phyloP scores from a whole-genome alignment of 2,888 invertebrate species.

The Brachylomia viminalis region DNA sequence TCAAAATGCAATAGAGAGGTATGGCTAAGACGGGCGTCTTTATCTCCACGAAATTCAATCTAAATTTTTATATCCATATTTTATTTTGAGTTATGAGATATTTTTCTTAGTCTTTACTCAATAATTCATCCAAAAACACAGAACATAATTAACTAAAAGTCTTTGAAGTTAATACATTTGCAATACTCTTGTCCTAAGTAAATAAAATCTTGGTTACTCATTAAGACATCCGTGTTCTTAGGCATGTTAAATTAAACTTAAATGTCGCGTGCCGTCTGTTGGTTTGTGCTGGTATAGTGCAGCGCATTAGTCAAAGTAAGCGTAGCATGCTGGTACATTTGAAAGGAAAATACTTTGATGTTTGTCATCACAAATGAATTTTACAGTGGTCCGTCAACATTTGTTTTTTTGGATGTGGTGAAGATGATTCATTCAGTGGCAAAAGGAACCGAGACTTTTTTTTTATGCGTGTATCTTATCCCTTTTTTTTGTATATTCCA shows the following conservation, averaged over 20 bases:
- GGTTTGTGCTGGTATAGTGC: constrained; percentile 50
- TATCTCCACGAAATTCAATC: constrained; percentile 27
- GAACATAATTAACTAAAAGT: neutral
- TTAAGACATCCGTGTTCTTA: constrained; percentile 69
- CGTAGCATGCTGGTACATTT: constrained; percentile 69
- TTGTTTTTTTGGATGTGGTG: neutral
- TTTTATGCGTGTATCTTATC: too few species aligned
- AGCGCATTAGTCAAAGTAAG: constrained; percentile 74
- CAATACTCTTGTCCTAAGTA: constrained; percentile 27
- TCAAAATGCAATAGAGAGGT: constrained; percentile 7
- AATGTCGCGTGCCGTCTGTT: constrained; percentile 72
- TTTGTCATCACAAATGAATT: constrained; percentile 54
- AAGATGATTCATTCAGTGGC: constrained; percentile 20
- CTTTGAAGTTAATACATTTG: constrained; percentile 43
- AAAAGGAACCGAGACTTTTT: neutral
- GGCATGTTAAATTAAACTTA: constrained; percentile 73
- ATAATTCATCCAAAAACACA: neutral
- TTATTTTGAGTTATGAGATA: constrained; percentile 12
- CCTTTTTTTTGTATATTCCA: neutral
- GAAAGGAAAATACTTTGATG: constrained; percentile 64
- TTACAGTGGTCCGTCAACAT: constrained; percentile 29
- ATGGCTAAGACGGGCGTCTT: neutral
- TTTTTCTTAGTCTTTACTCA: neutral
- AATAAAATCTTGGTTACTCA: constrained; percentile 63
- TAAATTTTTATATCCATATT: constrained; percentile 1